Evolutionary conservation across 37 sponge, comb jelly and placozoan genomes (phyloP).

Genomic region (Cliona cf. orientalis): DNA sequence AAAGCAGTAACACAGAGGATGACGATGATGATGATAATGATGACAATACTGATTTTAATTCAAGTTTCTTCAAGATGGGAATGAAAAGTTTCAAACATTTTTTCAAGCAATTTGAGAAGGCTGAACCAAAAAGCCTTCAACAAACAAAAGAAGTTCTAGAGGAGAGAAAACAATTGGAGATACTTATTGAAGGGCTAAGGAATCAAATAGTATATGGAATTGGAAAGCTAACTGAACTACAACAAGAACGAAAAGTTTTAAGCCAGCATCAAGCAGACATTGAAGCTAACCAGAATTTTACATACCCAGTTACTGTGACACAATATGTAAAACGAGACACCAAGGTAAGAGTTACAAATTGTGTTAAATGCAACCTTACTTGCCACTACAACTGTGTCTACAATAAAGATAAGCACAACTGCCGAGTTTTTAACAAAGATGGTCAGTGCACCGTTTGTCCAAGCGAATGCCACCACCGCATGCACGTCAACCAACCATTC

Average conservation of each 20-base stretch:
- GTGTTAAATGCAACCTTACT: constrained; percentile 35
- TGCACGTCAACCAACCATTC: constrained; percentile 35
- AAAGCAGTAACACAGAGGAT: not conserved
- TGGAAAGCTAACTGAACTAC: constrained; percentile 4
- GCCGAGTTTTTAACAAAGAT: constrained; percentile 34
- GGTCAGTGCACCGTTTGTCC: constrained; percentile 42
- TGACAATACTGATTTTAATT: no score
- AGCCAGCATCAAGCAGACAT: constrained; percentile 5
- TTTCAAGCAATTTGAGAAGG: constrained; percentile 17
- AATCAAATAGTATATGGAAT: constrained; percentile 1
- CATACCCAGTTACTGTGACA: constrained; percentile 14
- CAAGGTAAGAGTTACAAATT: constrained; percentile 35
- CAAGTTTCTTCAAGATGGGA: constrained; percentile 66
- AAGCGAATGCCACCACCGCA: constrained; percentile 28
- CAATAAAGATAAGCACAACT: constrained; percentile 25
- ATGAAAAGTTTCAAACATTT: constrained; percentile 38
- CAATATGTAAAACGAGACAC: constrained; percentile 6
- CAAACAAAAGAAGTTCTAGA: constrained; percentile 28
- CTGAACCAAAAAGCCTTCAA: constrained; percentile 8
- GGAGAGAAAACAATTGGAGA: constrained; percentile 20
- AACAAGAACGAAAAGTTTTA: constrained; percentile 14
- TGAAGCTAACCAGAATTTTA: constrained; percentile 28
- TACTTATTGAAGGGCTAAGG: constrained; percentile 8
- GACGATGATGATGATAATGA: no score
- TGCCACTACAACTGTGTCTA: constrained; percentile 34